Evolutionary conservation across 2,888 invertebrate species (phyloP), one percentile per base, ranked within the genome.

Genomic region (Tillus elongatus): DNA sequence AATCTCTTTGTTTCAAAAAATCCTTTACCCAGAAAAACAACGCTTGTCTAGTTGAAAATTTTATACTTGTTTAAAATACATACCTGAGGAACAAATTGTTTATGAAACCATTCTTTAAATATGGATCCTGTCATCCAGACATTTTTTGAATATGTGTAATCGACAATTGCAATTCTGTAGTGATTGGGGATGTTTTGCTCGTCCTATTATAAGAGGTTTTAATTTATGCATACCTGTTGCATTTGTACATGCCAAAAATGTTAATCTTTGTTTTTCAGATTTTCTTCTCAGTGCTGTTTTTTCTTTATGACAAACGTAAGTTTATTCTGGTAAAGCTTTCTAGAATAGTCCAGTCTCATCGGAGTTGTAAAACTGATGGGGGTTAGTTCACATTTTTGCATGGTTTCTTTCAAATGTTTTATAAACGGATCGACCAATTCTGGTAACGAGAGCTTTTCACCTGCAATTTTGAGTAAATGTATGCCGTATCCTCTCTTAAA

Each of bases 341-440:
- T 44, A 47, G 33, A 36, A 43, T 31, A 47, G 36, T 4, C 41
- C 40, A 6, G 44, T 41, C 27, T 49, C 46, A 35, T 45, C 42
- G n/a, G 44, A 43, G 34, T 47, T 47, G 24, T 40, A 45, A n/a
- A 46, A 15, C 37, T 46, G 45, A 30, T 15, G n/a, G n/a, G n/a
- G n/a, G n/a, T n/a, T n/a, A n/a, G n/a, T n/a, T n/a, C n/a, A n/a
- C n/a, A n/a, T n/a, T 14, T 40, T 29, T 29, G 33, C 26, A 4
- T 40, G 36, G 12, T 14, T 24, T 24, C 13, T 19, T 12, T 11
- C 19, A 14, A 42, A 29, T 15, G 14, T 26, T 30, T 35, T 27
- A 40, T 36, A 37, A 42, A 42, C 9, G 33, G 40, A 30, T 36
- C 30, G 14, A 42, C 30, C 12, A 42, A 26, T 34, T 42, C 33